Conservation (phyloP, 1,140 invertebrate genomes). For the Aethina tumida region DNA sequence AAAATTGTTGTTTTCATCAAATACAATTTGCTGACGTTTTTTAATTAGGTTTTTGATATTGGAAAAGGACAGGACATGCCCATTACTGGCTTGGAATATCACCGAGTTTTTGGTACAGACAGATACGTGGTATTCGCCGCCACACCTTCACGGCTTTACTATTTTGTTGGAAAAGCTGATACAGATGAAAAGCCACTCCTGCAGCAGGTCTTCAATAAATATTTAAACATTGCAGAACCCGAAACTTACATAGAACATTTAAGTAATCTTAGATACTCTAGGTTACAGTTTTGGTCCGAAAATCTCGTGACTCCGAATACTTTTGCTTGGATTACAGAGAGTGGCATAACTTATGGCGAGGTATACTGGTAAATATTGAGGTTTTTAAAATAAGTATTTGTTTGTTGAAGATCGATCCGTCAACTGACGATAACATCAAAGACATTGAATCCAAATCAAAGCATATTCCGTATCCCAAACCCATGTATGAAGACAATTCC, state of each 20-base stretch:
- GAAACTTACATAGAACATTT: slow-evolving; percentile 64
- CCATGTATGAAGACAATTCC: slow-evolving; percentile 29
- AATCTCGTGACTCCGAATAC: slow-evolving; percentile 55
- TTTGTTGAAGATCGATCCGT: slow-evolving; percentile 28
- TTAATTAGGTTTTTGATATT: slow-evolving; percentile 72
- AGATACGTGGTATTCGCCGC: slow-evolving; percentile 75
- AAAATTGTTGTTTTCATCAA: slow-evolving; percentile 1
- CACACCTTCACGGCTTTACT: slow-evolving; percentile 73
- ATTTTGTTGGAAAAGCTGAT: slow-evolving; percentile 68
- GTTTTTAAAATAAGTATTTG: slow-evolving; percentile 18
- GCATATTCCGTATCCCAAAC: slow-evolving; percentile 25
- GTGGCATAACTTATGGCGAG: slow-evolving; percentile 59
- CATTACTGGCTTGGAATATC: slow-evolving; percentile 80
- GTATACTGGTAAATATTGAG: no score
- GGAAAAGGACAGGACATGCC: slow-evolving; percentile 63
- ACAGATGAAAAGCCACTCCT: slow-evolving; percentile 70
- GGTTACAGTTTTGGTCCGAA: slow-evolving; percentile 69
- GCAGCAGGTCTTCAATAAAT: slow-evolving; percentile 71
- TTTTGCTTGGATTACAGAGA: slow-evolving; percentile 82
- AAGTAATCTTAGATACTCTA: slow-evolving; percentile 66
- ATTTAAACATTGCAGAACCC: slow-evolving; percentile 63
- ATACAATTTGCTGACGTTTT: slow-evolving; percentile 8
- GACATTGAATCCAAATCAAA: slow-evolving; percentile 18
- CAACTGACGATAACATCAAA: slow-evolving; percentile 15
- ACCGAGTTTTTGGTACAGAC: slow-evolving; percentile 56